These are phyloP conservation scores for Nixonia krombeini DNA, from an alignment of 1,140 invertebrate genomes.

Conservation along the genomic window DNA sequence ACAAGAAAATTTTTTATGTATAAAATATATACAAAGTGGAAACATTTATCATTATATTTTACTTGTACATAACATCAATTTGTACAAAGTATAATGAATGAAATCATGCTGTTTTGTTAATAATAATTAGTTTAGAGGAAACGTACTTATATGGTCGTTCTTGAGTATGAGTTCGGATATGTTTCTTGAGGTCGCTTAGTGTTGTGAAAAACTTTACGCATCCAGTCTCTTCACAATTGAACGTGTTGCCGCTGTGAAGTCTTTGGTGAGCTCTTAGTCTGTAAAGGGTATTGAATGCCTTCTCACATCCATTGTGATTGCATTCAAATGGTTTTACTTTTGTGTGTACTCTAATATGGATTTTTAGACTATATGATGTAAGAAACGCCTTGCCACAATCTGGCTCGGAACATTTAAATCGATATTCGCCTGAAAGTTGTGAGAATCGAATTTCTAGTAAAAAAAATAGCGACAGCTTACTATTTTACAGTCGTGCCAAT, in stretches of 20 bases:
- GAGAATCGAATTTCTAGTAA: slow-evolving; percentile 51
- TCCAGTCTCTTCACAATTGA: slow-evolving; percentile 88
- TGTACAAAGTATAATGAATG: too few relatives aligned
- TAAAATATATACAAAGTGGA: too few relatives aligned
- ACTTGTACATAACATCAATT: too few relatives aligned
- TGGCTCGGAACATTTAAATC: slow-evolving; percentile 90
- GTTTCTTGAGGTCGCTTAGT: slow-evolving; percentile 93
- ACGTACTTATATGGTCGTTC: slow-evolving; percentile 92
- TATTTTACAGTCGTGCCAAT: slow-evolving; percentile 10
- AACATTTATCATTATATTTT: too few relatives aligned
- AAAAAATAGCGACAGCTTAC: slow-evolving; percentile 12
- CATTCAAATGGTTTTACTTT: slow-evolving; percentile 94
- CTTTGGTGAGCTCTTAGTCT: slow-evolving; percentile 93
- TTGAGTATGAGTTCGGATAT: slow-evolving; percentile 91
- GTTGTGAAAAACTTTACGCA: slow-evolving; percentile 96
- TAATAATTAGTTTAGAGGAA: slow-evolving; percentile 31
- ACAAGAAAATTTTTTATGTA: too few relatives aligned
- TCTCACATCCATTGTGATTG: slow-evolving; percentile 83
- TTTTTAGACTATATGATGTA: slow-evolving; percentile 95
- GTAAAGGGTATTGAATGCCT: slow-evolving; percentile 95
- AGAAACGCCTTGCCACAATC: slow-evolving; percentile 94
- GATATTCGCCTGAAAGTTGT: slow-evolving; percentile 87
- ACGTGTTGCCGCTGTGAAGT: slow-evolving; percentile 95
- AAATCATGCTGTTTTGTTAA: too few relatives aligned
- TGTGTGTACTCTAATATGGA: slow-evolving; percentile 94